These are phyloP conservation scores for Henricia sp. DNA, from an alignment of 53 echinoderm and acorn worm species.

Conservation along the genomic window DNA sequence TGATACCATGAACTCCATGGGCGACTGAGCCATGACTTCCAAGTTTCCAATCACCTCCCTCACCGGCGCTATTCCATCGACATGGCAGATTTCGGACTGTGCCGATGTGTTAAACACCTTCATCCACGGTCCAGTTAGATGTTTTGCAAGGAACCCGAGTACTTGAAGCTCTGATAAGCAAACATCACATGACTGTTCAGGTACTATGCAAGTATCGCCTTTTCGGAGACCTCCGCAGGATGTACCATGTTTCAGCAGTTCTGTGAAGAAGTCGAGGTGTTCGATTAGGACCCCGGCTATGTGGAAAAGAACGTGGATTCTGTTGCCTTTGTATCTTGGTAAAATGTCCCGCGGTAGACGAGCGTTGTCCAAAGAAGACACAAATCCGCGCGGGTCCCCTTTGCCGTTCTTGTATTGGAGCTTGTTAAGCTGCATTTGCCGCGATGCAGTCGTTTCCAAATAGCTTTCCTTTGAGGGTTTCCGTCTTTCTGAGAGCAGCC, in stretches of 20 bases:
- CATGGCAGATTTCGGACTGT: slow-evolving; percentile 42
- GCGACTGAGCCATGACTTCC: background rate
- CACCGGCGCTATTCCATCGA: slow-evolving; percentile 61
- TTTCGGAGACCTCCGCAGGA: background rate
- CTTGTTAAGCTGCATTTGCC: slow-evolving; percentile 14
- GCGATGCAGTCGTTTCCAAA: slow-evolving; percentile 17
- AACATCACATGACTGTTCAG: too few relatives aligned
- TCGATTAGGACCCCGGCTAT: slow-evolving; percentile 41
- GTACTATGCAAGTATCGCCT: slow-evolving; percentile 45
- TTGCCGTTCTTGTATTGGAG: slow-evolving; percentile 41
- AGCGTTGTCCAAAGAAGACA: slow-evolving; percentile 5
- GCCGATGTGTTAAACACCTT: slow-evolving; percentile 35
- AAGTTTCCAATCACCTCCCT: slow-evolving; percentile 15
- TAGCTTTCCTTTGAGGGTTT: background rate
- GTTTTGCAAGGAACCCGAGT: slow-evolving; percentile 39
- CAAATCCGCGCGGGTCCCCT: slow-evolving; percentile 42
- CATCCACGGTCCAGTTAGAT: slow-evolving; percentile 57
- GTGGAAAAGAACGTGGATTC: slow-evolving; percentile 39
- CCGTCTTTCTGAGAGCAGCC: slow-evolving; percentile 1
- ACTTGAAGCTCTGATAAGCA: slow-evolving; percentile 38
- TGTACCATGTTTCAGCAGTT: slow-evolving; percentile 44
- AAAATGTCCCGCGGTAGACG: slow-evolving; percentile 21
- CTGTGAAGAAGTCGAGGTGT: slow-evolving; percentile 20
- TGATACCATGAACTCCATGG: background rate
- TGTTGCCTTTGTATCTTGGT: slow-evolving; percentile 45